Evolutionary conservation across 2,113 vertebrate genomes (phyloP), one percentile per base, ranked within the genome.

Genomic region (Ciconia maguari): DNA sequence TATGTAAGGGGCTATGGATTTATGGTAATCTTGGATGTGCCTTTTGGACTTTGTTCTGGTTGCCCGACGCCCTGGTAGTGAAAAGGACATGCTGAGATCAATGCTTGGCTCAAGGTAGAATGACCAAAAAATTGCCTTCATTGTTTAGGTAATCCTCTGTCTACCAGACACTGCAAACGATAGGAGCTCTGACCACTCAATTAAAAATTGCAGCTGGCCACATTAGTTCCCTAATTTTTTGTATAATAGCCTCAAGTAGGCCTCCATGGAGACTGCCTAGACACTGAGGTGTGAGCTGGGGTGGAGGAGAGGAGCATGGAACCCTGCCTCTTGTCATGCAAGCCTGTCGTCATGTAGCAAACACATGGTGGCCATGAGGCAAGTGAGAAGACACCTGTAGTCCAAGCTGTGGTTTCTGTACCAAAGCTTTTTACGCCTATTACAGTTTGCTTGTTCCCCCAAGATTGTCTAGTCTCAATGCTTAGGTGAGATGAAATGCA

Each of bases 321-420:
- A 15, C 11, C 12, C 16, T 58, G 16, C 10, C 44, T 79, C 9
- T 70, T 9, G 1, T 26, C 13, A 8, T 49, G 25, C 24, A 34
- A 30, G 7, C 9, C 2, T 30, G 36, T 24, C 30, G 13, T 44
- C 17, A 16, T 13, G 7, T 41, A 66, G 41, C 36, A 79, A 58
- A 29, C 20, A 22, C 0, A 2, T 1, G 5, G 1, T 2, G 4
- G 25, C 12, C 46, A 17, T 54, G 36, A 68, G 62, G 12, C 26
- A 38, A 71, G 24, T 1, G 22, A 42, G 21, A 72, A 20, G 12
- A 57, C 15, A 14, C 6, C 36, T 69, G 30, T 54, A 55, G 57
- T 21, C 16, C 1, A 6, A 60, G 49, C 62, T 52, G 15, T 14
- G 22, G n/a, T 49, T 18, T 16, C 44, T 1, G 0, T 8, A 14